Percentiles rank a stretch among this genome's conserved stretches.
phyloP scores from a whole-genome alignment of 2,113 vertebrate species.

The Eolophus roseicapilla region DNA sequence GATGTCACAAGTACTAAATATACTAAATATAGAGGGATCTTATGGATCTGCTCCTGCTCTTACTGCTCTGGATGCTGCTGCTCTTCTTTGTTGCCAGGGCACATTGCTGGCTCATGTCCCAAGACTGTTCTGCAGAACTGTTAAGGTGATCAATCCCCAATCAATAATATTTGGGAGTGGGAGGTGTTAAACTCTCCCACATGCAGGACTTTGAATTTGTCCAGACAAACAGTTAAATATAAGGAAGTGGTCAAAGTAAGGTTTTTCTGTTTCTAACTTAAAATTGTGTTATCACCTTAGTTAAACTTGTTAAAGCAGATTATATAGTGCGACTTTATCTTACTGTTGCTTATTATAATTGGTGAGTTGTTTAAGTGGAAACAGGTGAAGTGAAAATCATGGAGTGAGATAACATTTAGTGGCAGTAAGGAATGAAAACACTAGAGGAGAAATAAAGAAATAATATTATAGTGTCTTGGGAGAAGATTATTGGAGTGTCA shows the following conservation, averaged over 20 bases:
- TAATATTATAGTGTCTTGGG: background rate
- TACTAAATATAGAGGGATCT: accelerated
- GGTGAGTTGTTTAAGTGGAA: background rate
- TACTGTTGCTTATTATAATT: background rate
- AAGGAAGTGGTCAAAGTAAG: background rate
- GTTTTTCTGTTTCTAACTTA: background rate
- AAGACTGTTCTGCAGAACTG: background rate
- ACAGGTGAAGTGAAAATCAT: background rate
- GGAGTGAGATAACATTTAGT: background rate
- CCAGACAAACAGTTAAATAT: background rate
- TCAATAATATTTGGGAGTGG: accelerated
- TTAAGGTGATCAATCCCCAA: background rate
- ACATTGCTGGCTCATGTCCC: background rate
- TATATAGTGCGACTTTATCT: background rate
- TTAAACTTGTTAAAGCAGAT: background rate
- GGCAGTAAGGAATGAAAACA: background rate
- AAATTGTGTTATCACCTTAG: background rate
- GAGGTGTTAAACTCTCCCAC: background rate
- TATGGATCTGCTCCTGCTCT: background rate
- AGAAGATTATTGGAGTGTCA: background rate
- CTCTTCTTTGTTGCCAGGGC: background rate
- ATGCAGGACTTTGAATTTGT: background rate
- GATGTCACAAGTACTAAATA: background rate
- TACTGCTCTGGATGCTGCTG: background rate
- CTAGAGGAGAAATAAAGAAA: background rate